Conservation (phyloP, 1,140 invertebrate genomes). For the Bombus affinis region DNA sequence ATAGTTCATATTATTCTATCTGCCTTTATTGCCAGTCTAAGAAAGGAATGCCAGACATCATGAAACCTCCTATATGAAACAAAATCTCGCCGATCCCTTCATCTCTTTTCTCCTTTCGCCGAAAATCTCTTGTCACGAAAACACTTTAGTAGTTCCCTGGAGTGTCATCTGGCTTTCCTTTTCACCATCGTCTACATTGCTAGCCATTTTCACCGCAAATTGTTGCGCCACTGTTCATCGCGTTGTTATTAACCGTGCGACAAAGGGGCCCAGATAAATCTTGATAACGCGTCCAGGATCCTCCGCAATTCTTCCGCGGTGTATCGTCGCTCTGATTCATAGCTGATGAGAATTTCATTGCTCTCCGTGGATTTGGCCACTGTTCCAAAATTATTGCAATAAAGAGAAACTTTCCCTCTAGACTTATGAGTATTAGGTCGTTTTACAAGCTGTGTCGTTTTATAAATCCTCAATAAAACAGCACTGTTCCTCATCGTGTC, state of each 20-base stretch:
- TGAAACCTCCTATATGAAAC: conserved; percentile 36
- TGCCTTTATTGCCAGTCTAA: no score
- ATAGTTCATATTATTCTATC: no score
- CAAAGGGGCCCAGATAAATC: conserved; percentile 39
- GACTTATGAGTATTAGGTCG: background rate
- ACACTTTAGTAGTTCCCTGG: conserved; percentile 66
- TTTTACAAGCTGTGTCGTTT: background rate
- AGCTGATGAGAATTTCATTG: conserved; percentile 24
- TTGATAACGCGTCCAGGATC: conserved; percentile 30
- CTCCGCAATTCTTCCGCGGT: conserved; percentile 17
- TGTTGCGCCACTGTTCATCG: conserved; percentile 34
- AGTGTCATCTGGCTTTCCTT: conserved; percentile 38
- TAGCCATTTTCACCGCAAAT: conserved; percentile 48
- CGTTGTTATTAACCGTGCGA: conserved; percentile 42
- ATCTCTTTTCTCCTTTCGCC: conserved; percentile 6
- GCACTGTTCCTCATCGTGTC: no score
- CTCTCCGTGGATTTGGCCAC: background rate
- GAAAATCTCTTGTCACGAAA: conserved; percentile 68
- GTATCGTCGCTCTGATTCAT: conserved; percentile 31
- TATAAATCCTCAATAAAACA: no score
- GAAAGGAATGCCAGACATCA: background rate
- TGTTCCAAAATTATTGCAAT: background rate
- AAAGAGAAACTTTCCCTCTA: background rate
- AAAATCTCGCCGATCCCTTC: background rate
- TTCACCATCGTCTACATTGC: conserved; percentile 21